phyloP scores from a whole-genome alignment of 2,113 vertebrate genomes.

The Marmota flaviventris region DNA sequence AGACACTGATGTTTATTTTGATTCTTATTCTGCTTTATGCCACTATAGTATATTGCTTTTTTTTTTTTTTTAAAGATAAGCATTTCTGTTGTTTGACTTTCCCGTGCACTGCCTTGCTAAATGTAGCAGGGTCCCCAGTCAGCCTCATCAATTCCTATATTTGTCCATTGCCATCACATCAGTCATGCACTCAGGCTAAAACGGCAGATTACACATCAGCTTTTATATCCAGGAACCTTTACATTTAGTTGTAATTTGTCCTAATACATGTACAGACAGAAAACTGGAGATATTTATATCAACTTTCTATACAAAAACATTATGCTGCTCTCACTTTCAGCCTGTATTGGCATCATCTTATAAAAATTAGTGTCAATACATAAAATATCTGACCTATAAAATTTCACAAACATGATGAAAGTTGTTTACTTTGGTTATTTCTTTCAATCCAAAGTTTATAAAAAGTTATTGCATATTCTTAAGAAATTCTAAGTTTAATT shows the following conservation, averaged over 20 bases:
- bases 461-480: neutral
- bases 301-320: neutral
- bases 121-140: neutral
- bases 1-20: neutral
- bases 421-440: neutral
- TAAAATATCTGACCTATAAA: neutral
- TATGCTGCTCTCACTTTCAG: neutral
- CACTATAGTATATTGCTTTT: neutral
- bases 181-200: neutral
- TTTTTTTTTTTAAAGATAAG: neutral
- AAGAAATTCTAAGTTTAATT: neutral
- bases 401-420: neutral
- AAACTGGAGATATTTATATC: constrained; percentile 10
- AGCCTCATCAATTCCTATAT: neutral
- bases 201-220: neutral
- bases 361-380: neutral
- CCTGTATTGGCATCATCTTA: neutral
- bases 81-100: constrained; percentile 13
- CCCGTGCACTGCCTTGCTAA: neutral
- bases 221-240: neutral
- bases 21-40: neutral
- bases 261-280: neutral
- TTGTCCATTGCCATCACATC: neutral
- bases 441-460: neutral
- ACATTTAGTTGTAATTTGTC: neutral